Evolutionary conservation across 2,888 invertebrate genomes (phyloP), one percentile per base, ranked within the genome.

Genomic region (Bombylius major): DNA sequence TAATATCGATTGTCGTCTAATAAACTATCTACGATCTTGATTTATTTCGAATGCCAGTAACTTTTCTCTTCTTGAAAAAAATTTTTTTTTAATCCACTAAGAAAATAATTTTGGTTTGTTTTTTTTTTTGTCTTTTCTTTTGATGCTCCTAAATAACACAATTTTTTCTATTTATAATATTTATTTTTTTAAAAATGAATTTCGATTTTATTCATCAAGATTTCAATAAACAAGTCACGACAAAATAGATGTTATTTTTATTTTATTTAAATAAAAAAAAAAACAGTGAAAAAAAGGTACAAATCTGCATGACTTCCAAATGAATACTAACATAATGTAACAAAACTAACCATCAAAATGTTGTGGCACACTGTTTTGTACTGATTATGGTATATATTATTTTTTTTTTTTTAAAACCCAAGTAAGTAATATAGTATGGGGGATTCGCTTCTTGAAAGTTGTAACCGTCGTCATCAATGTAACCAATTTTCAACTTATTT

Each of bases 291-390:
- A 23, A 42, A 42, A 42, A 8, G 39, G 11, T 42, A 60, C 62
- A 62, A 62, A 60, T 61, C 61, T 61, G 59, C 57, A 58, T 63
- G 61, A 60, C 62, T 63, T 61, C 62, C 62, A 62, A 64, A 61
- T 59, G 61, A 58, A 58, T 61, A 63, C 63, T 64, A 56, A 54
- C 58, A 61, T 53, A 50, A 50, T 56, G 50, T 54, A 56, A 52
- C 58, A 36, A 55, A n/a, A 36, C 11, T 8, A 42, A 42, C 11
- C 39, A 11, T 42, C 12, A 42, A 42, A 42, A 11, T 39, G 8
- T 42, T 42, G 8, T 42, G 39, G 11, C 12, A 42, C 8, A 23
- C 23, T 23, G 23, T 23, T 8, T 2, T 36, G 4, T 36, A 36
- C 36, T 36, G 9, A 36, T 6, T 9, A 6, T 36, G 2, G 2